Conservation (phyloP, 2,797 vertebrate species). For the Garrulus glandarius region DNA sequence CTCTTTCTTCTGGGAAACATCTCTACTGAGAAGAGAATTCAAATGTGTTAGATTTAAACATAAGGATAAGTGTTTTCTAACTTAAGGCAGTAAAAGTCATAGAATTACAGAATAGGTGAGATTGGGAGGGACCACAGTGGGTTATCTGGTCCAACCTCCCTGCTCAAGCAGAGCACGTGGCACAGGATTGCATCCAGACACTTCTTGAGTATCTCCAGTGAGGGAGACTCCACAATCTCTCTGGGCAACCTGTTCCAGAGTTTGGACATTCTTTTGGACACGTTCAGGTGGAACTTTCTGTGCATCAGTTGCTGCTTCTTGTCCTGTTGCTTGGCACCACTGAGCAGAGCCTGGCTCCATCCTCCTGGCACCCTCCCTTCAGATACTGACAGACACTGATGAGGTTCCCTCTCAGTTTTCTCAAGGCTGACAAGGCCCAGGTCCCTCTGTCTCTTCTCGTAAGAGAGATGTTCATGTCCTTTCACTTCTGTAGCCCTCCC, state of each 20-base stretch:
- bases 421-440: fast-evolving
- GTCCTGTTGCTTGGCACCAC: not conserved
- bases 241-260: not conserved
- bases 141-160: not conserved
- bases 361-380: not conserved
- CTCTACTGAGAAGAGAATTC: not conserved
- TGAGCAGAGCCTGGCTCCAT: not conserved
- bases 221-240: not conserved
- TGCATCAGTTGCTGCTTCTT: not conserved
- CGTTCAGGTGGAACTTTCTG: not conserved
- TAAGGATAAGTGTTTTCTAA: not conserved
- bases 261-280: not conserved
- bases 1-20: not conserved
- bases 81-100: not conserved
- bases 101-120: not conserved
- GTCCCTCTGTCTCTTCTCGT: not conserved
- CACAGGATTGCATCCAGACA: not conserved
- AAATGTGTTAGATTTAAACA: not conserved
- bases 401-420: not conserved
- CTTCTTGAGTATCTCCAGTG: not conserved
- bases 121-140: not conserved
- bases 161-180: not conserved
- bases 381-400: not conserved
- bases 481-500: not conserved
- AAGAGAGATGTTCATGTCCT: not conserved